phyloP scores from a whole-genome alignment of 2,888 invertebrate genomes.

The Uropetala carovei region DNA sequence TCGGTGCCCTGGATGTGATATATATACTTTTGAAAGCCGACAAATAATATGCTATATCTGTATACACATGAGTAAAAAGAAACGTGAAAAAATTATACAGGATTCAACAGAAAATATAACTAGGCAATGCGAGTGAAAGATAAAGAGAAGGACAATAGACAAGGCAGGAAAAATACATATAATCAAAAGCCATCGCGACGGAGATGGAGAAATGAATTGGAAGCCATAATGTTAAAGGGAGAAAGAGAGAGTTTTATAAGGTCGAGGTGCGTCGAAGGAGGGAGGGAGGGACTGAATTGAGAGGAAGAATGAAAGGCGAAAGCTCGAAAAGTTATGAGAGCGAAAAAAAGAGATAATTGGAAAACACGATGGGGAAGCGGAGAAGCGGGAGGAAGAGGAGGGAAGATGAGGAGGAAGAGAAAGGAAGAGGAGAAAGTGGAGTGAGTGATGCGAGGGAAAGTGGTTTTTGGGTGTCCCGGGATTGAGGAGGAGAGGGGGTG shows the following conservation, averaged over 20 bases:
- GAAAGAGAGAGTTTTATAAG: not conserved
- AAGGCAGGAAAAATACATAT: not conserved
- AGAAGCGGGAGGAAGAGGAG: not conserved
- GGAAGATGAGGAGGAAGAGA: not conserved
- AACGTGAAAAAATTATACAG: no score
- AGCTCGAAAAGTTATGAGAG: not conserved
- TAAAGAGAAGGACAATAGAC: not conserved
- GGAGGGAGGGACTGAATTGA: not conserved
- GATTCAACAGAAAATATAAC: no score
- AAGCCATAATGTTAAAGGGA: not conserved
- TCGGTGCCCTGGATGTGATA: no score
- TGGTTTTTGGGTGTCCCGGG: not conserved
- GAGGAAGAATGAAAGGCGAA: not conserved
- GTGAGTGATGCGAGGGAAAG: constrained; percentile 21
- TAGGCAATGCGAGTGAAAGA: not conserved
- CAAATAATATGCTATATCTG: no score
- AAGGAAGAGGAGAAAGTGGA: not conserved
- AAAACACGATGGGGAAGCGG: not conserved
- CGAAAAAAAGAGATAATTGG: not conserved
- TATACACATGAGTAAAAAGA: no score
- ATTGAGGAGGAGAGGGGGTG: not conserved
- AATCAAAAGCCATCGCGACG: not conserved
- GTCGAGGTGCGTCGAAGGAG: not conserved
- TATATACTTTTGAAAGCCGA: no score
- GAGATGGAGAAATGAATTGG: not conserved